These are phyloP conservation scores for Odontamblyopus lacepedii DNA, from an alignment of 2,797 vertebrate genomes.

Conservation along the genomic window DNA sequence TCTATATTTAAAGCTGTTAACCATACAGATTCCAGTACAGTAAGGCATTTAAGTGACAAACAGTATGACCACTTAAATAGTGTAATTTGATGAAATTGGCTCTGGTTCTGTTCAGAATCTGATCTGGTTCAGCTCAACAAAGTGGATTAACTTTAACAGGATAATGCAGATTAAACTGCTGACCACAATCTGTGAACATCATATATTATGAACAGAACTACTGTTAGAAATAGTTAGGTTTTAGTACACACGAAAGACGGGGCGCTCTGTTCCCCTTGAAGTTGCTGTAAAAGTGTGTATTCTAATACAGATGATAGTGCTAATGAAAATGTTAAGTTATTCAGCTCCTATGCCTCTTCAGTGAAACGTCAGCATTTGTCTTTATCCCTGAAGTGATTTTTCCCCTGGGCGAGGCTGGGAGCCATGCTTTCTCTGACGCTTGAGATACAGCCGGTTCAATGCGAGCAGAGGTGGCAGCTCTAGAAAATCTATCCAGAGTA, in stretches of 20 bases:
- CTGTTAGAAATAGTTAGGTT: conserved; percentile 33
- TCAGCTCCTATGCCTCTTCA: conserved; percentile 61
- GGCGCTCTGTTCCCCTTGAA: conserved; percentile 3
- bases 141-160: conserved; percentile 77
- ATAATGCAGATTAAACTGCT: conserved; percentile 76
- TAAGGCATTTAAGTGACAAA: conserved; percentile 45
- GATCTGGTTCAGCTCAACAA: conserved; percentile 69
- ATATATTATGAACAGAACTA: conserved; percentile 51
- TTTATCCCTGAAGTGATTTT: conserved; percentile 70
- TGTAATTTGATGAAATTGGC: conserved; percentile 77
- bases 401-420: conserved; percentile 56
- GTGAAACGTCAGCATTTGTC: conserved; percentile 74
- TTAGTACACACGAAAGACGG: conserved; percentile 18
- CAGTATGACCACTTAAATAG: conserved; percentile 58
- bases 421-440: conserved; percentile 57
- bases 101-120: conserved; percentile 71
- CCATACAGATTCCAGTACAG: conserved; percentile 56
- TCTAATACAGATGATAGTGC: conserved; percentile 57
- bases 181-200: conserved; percentile 70
- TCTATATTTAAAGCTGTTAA: too few relatives aligned
- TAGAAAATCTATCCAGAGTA: conserved; percentile 79
- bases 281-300: conserved; percentile 37
- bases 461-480: conserved; percentile 67
- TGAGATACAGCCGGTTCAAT: conserved; percentile 68
- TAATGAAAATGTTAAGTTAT: conserved; percentile 70